Evolutionary conservation across 1,140 invertebrate species (phyloP).

Genomic region (Vanessa tameamea): DNA sequence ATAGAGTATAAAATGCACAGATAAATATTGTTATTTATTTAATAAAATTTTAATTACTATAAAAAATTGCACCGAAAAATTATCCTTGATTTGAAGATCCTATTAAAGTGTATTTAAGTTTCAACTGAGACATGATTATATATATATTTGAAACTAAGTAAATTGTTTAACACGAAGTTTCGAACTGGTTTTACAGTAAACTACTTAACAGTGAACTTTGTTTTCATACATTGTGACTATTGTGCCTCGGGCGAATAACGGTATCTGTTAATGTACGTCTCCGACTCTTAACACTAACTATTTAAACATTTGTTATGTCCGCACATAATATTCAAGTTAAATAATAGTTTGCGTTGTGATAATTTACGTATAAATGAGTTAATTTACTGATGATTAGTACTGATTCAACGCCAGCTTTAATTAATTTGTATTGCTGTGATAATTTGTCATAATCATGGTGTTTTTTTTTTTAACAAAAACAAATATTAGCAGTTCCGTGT

Average conservation of each 20-base stretch:
- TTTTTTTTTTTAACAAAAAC: too few relatives aligned
- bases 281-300: slow-evolving; percentile 7
- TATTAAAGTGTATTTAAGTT: slow-evolving; percentile 41
- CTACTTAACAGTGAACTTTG: slow-evolving; percentile 59
- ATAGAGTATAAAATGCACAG: too few relatives aligned
- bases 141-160: slow-evolving; percentile 63
- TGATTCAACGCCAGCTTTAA: too few relatives aligned
- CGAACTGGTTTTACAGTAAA: slow-evolving; percentile 67
- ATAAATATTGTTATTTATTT: too few relatives aligned
- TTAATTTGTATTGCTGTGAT: too few relatives aligned
- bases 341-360: too few relatives aligned
- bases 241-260: not conserved
- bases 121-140: slow-evolving; percentile 65
- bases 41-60: not conserved
- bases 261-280: slow-evolving; percentile 15
- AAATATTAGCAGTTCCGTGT: too few relatives aligned
- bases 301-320: slow-evolving; percentile 9
- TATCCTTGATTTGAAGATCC: not conserved
- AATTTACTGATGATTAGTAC: too few relatives aligned
- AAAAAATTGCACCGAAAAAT: not conserved
- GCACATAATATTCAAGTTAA: not conserved
- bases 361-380: too few relatives aligned
- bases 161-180: slow-evolving; percentile 64
- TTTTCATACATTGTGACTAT: slow-evolving; percentile 50
- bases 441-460: too few relatives aligned